These are phyloP conservation scores for Anneissia japonica DNA, from an alignment of 35 echinoderm and acorn worm genomes.

Conservation along the genomic window DNA sequence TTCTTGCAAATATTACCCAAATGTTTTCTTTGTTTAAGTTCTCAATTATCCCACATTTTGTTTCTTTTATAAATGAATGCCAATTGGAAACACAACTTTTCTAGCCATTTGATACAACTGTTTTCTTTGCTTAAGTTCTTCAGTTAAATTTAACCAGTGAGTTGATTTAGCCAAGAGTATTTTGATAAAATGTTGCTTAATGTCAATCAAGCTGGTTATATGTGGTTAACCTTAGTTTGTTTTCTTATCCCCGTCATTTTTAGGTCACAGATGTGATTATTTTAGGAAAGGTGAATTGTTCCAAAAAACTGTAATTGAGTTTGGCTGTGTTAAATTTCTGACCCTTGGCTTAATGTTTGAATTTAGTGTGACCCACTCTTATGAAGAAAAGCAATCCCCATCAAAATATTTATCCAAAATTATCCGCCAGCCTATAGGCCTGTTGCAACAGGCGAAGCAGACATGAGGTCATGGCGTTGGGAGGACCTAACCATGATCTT, in stretches of 20 bases:
- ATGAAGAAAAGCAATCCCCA: background rate
- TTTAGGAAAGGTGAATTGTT: background rate
- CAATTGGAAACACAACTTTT: too few species aligned
- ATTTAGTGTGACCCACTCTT: background rate
- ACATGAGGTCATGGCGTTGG: background rate
- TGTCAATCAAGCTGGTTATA: background rate
- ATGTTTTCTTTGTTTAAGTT: too few species aligned
- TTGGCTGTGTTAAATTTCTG: too few species aligned
- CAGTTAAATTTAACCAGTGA: too few species aligned
- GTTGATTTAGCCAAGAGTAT: background rate
- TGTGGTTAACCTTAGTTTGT: background rate
- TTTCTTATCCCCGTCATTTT: background rate
- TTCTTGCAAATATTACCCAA: too few species aligned
- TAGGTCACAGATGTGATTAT: background rate
- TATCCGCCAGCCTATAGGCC: background rate
- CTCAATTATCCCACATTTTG: too few species aligned
- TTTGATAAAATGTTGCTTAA: background rate
- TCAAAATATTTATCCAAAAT: background rate
- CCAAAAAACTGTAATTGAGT: too few species aligned
- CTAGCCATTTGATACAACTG: too few species aligned
- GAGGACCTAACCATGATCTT: background rate
- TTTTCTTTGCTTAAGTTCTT: too few species aligned
- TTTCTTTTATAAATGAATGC: too few species aligned
- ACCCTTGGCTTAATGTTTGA: too few species aligned
- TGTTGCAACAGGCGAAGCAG: background rate